Evolutionary conservation across 2,888 invertebrate species (phyloP).

Genomic region (Napeogenes sylphis): DNA sequence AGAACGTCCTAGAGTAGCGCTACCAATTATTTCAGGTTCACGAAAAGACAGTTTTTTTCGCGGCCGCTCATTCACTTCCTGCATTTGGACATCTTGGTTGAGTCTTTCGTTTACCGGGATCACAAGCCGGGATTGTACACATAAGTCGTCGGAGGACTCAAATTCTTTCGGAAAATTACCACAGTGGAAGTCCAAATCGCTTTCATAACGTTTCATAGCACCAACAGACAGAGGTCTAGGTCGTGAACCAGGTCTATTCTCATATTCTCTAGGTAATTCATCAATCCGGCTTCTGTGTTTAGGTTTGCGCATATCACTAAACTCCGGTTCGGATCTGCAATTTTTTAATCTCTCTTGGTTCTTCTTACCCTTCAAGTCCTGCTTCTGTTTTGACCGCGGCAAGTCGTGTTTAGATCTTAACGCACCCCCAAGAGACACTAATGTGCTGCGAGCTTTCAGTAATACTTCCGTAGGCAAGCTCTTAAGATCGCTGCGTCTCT

Average conservation of each 20-base stretch:
- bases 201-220: constrained; percentile 56
- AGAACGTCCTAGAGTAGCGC: constrained; percentile 60
- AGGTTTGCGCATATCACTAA: constrained; percentile 52
- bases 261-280: constrained; percentile 45
- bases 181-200: constrained; percentile 47
- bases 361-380: constrained; percentile 69
- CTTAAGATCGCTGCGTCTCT: constrained; percentile 65
- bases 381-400: constrained; percentile 51
- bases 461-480: constrained; percentile 69
- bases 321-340: constrained; percentile 65
- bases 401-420: constrained; percentile 65
- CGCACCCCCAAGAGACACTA: constrained; percentile 67
- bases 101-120: constrained; percentile 66
- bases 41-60: constrained; percentile 92
- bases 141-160: constrained; percentile 61
- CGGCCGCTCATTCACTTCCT: constrained; percentile 77
- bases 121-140: constrained; percentile 63
- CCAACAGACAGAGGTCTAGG: constrained; percentile 67
- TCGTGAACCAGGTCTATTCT: constrained; percentile 31
- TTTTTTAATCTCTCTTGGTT: constrained; percentile 59
- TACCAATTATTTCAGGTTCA: constrained; percentile 85
- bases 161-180: constrained; percentile 51
- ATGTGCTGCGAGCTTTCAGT: constrained; percentile 64
- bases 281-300: constrained; percentile 62
- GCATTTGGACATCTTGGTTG: constrained; percentile 49